Conservation (phyloP, 2,113 vertebrate species). For the Hippocampus barbouri region DNA sequence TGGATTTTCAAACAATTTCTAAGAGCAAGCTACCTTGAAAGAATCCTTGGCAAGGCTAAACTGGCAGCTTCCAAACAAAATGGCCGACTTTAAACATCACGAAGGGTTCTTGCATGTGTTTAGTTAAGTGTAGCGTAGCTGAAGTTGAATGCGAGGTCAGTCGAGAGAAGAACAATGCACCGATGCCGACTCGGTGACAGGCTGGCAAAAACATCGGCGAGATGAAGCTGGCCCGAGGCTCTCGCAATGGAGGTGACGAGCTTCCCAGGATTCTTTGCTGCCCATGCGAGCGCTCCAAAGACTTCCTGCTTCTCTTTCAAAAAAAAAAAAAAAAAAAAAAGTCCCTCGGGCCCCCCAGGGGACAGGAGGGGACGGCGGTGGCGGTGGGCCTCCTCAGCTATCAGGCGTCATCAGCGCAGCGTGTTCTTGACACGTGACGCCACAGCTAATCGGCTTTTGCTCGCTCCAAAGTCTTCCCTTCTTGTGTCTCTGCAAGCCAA, state of each 20-base stretch:
- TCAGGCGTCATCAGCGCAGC: slow-evolving; percentile 30
- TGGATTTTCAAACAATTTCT: too few relatives aligned
- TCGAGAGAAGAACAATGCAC: slow-evolving; percentile 30
- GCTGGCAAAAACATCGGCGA: slow-evolving; percentile 59
- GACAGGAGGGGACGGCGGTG: slow-evolving; percentile 39
- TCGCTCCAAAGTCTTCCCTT: neutral
- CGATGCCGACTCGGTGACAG: slow-evolving; percentile 47
- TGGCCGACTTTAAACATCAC: neutral
- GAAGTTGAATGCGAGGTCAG: neutral
- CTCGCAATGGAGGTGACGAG: slow-evolving; percentile 40
- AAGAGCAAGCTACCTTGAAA: too few relatives aligned
- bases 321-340: slow-evolving; percentile 8
- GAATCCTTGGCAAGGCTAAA: neutral
- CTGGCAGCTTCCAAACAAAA: neutral
- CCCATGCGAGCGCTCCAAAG: slow-evolving; percentile 43
- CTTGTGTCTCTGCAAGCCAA: neutral
- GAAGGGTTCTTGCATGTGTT: neutral
- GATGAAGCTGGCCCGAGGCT: slow-evolving; percentile 56
- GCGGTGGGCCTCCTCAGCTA: slow-evolving; percentile 34
- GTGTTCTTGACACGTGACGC: slow-evolving; percentile 49
- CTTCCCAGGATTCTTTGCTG: slow-evolving; percentile 53
- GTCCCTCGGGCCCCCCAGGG: slow-evolving; percentile 43
- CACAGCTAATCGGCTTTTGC: slow-evolving; percentile 41
- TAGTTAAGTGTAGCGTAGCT: neutral
- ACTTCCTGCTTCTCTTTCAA: slow-evolving; percentile 54